A percentile compares a stretch with the other conserved stretches of the same genome.
phyloP scores from a whole-genome alignment of 2,888 invertebrate species.

The Aspidiotus destructor region DNA sequence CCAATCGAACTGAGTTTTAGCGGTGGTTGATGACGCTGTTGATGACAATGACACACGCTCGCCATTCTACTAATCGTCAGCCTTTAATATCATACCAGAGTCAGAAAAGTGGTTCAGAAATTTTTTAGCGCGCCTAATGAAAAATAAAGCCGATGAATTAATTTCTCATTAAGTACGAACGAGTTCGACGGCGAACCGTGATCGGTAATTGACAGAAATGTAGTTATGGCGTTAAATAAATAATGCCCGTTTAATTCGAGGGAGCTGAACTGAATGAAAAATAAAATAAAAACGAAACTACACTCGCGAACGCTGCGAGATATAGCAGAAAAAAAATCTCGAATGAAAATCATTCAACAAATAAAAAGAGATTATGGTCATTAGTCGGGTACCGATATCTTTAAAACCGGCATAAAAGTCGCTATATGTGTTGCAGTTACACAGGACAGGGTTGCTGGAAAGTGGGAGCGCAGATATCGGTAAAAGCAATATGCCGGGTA shows the following conservation, averaged over 20 bases:
- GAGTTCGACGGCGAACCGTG: neutral
- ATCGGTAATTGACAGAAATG: constrained; percentile 1
- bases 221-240: neutral
- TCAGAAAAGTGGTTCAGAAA: no score
- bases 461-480: no score
- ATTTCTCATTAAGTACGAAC: neutral
- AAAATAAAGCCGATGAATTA: neutral
- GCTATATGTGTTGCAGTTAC: no score
- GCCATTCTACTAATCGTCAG: no score
- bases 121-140: neutral
- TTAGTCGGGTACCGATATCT: neutral
- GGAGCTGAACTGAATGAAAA: neutral
- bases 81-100: no score
- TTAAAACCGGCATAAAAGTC: neutral
- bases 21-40: no score
- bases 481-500: no score
- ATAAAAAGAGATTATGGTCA: neutral
- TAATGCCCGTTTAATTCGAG: neutral
- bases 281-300: neutral
- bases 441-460: no score
- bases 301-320: no score
- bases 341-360: neutral
- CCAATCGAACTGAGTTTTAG: no score
- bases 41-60: no score
- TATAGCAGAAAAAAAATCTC: neutral